phyloP scores from a whole-genome alignment of 2,113 vertebrate genomes.

The Poecile atricapillus region DNA sequence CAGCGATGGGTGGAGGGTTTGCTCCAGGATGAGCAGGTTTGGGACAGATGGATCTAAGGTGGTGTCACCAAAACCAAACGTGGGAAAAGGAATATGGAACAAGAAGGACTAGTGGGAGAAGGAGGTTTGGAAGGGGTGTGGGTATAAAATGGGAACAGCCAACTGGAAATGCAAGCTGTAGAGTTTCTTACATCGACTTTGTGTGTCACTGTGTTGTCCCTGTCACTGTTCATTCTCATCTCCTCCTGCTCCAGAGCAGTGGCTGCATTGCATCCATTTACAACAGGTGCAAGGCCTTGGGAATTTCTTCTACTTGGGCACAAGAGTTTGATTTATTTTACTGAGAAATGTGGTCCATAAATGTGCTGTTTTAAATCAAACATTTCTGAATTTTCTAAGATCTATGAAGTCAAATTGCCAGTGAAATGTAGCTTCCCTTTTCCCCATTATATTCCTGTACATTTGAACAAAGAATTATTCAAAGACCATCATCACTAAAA shows the following conservation, averaged over 20 bases:
- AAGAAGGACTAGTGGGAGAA: not conserved
- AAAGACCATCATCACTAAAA: not conserved
- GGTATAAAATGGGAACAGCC: not conserved
- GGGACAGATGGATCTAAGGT: not conserved
- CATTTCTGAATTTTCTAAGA: not conserved
- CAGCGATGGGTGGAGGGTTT: fast-evolving
- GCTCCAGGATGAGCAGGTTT: not conserved
- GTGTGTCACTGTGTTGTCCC: fast-evolving
- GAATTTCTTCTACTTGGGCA: not conserved
- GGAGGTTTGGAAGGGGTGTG: not conserved
- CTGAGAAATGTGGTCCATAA: not conserved
- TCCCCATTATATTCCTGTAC: not conserved
- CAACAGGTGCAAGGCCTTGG: not conserved
- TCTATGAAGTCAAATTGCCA: not conserved
- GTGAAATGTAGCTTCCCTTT: constrained; percentile 28
- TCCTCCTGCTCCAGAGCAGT: not conserved
- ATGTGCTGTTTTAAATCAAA: not conserved
- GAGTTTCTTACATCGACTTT: not conserved
- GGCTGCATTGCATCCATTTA: not conserved
- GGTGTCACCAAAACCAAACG: not conserved
- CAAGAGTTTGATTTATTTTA: not conserved
- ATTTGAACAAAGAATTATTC: not conserved
- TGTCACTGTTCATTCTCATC: not conserved
- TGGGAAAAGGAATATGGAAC: not conserved
- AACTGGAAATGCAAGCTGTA: not conserved